phyloP scores from a whole-genome alignment of 2,113 vertebrate species.

The zebrafish (Danio rerio) region GRCz12tu NC_133194.1:27406501-27407000 shows the following conservation, averaged over 20 bases:
- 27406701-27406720: conserved; percentile 73
- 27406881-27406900: too few species aligned
- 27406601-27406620: conserved; percentile 86
- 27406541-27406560: conserved; percentile 67
- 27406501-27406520: conserved; percentile 78
- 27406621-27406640: conserved; percentile 55
- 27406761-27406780: too few species aligned
- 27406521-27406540: conserved; percentile 70
- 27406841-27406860: too few species aligned
- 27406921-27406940: too few species aligned
- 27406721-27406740: conserved; percentile 74
- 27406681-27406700: conserved; percentile 82
- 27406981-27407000: too few species aligned
- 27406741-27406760: neutral
- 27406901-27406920: too few species aligned
- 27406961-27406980: too few species aligned
- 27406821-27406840: too few species aligned
- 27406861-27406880: too few species aligned
- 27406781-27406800: too few species aligned
- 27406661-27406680: conserved; percentile 78
- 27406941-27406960: too few species aligned
- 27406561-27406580: conserved; percentile 74
- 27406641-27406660: conserved; percentile 67
- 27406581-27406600: conserved; percentile 77
- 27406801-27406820: too few species aligned